These are phyloP conservation scores for Agonopterix subpropinquella DNA, from an alignment of 2,888 invertebrate genomes.

Conservation along the genomic window DNA sequence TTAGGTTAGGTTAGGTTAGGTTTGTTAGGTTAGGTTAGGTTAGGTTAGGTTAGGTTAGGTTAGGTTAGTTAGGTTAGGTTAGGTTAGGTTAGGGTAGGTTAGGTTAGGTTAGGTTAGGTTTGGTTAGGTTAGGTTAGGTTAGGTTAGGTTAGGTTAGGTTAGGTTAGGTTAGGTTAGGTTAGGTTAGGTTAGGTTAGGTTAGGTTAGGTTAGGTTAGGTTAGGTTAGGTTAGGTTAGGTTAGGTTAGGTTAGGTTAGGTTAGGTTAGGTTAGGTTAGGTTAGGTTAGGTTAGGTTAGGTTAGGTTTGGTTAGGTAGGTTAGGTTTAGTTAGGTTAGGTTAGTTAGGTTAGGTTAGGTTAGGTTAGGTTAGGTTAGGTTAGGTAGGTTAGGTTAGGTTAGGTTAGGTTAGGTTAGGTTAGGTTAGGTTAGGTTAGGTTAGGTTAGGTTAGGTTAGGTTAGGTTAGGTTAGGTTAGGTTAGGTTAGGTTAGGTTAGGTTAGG, in stretches of 20 bases:
- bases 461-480: slow-evolving; percentile 11
- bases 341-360: slow-evolving; percentile 9
- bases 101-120: slow-evolving; percentile 1
- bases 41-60: slow-evolving; percentile 11
- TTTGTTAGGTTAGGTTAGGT: slow-evolving; percentile 9
- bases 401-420: slow-evolving; percentile 13
- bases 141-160: slow-evolving; percentile 1
- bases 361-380: slow-evolving; percentile 9
- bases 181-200: slow-evolving; percentile 4
- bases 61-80: slow-evolving; percentile 9
- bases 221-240: slow-evolving; percentile 6
- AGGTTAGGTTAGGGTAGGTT: no score
- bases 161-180: slow-evolving; percentile 4
- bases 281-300: slow-evolving; percentile 16
- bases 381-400: slow-evolving; percentile 6
- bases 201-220: slow-evolving; percentile 6
- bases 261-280: slow-evolving; percentile 15
- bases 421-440: slow-evolving; percentile 5
- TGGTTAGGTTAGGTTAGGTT: neutral
- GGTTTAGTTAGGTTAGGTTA: slow-evolving; percentile 21
- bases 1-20: slow-evolving; percentile 12
- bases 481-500: slow-evolving; percentile 11
- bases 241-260: slow-evolving; percentile 5
- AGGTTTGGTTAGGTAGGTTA: slow-evolving; percentile 18
- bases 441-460: slow-evolving; percentile 4